Percentiles rank a stretch among this genome's conserved stretches.
phyloP scores from a whole-genome alignment of 2,888 invertebrate species.

The Papilio demoleus region DNA sequence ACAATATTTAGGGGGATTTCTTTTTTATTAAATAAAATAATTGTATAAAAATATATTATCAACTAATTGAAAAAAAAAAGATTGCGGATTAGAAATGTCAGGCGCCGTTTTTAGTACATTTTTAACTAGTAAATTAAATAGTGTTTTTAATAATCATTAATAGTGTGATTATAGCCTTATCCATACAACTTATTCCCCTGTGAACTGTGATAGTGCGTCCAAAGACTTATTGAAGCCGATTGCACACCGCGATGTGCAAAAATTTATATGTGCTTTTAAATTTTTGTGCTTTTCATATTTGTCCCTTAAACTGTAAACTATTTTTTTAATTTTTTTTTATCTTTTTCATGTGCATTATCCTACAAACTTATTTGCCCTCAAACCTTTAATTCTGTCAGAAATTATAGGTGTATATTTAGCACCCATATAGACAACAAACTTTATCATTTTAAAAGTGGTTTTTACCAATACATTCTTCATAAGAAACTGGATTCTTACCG shows the following conservation, averaged over 20 bases:
- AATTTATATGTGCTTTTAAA: constrained; percentile 3
- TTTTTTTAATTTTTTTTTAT: too few species aligned
- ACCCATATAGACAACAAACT: too few species aligned
- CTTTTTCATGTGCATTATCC: not conserved
- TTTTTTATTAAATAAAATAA: too few species aligned
- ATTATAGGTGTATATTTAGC: too few species aligned
- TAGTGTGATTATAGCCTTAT: constrained; percentile 31
- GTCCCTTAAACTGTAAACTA: not conserved
- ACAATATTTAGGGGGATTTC: not conserved
- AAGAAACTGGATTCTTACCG: too few species aligned
- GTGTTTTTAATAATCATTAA: not conserved
- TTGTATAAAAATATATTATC: too few species aligned
- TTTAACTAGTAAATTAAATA: not conserved
- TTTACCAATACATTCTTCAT: too few species aligned
- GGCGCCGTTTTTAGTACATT: not conserved
- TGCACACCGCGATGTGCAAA: not conserved
- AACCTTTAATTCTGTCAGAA: too few species aligned
- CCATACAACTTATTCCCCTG: not conserved
- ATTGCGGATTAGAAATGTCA: not conserved
- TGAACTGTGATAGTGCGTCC: constrained; percentile 36
- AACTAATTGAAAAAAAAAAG: too few species aligned
- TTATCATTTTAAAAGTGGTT: too few species aligned
- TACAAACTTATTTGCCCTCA: not conserved
- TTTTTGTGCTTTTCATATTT: not conserved
- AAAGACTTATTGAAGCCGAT: constrained; percentile 25